Conservation (phyloP, 2,888 invertebrate genomes). For the Lissonota sp. region DNA sequence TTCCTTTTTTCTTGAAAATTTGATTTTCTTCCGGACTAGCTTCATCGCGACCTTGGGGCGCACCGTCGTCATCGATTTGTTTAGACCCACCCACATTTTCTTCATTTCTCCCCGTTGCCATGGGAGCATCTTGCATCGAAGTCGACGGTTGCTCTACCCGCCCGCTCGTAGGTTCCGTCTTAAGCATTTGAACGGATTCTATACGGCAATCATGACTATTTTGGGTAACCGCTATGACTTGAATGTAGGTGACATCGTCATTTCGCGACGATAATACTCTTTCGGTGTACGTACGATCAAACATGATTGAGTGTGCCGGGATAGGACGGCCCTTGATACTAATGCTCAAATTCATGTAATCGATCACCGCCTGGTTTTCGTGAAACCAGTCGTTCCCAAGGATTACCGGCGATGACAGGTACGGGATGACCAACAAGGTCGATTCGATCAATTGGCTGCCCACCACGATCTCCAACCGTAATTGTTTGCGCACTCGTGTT, state of each 20-base stretch:
- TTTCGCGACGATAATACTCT: not conserved
- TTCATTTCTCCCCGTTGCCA: too few relatives aligned
- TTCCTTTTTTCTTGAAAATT: too few relatives aligned
- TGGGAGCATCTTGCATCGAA: too few relatives aligned
- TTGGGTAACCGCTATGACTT: constrained; percentile 11
- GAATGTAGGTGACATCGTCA: constrained; percentile 32
- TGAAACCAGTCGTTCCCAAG: constrained; percentile 59
- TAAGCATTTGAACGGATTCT: too few relatives aligned
- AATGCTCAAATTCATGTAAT: constrained; percentile 28
- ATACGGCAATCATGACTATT: too few relatives aligned
- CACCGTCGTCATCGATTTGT: too few relatives aligned
- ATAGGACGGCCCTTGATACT: constrained; percentile 7
- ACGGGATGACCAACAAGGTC: constrained; percentile 42
- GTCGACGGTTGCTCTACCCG: too few relatives aligned
- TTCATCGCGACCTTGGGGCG: too few relatives aligned
- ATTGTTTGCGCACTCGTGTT: constrained; percentile 49
- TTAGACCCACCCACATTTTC: too few relatives aligned
- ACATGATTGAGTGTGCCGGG: not conserved
- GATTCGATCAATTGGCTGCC: not conserved
- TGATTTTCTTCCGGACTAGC: too few relatives aligned
- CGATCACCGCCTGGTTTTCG: constrained; percentile 1
- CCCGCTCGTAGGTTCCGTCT: too few relatives aligned
- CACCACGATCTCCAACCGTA: constrained; percentile 36
- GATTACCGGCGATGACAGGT: constrained; percentile 43
- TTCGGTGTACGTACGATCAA: constrained; percentile 6